Percentiles rank a stretch among this genome's conserved stretches.
Conservation (phyloP, 2,113 vertebrate genomes). For the Ranitomeya imitator region DNA sequence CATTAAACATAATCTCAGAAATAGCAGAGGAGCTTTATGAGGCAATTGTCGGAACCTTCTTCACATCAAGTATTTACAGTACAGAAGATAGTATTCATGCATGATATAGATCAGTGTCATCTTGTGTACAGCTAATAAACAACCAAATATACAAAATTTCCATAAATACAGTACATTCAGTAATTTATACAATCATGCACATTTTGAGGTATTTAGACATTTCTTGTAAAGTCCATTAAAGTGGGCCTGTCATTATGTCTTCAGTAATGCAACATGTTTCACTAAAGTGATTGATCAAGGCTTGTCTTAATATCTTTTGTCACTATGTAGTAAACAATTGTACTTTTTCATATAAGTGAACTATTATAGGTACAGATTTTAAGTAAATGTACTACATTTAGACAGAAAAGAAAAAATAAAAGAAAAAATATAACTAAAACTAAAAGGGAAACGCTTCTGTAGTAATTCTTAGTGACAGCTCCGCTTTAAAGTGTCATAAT, state of each 20-base stretch:
- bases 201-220: conserved; percentile 28
- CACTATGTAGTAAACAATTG: background rate
- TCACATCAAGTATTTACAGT: background rate
- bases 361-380: background rate
- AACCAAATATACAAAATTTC: background rate
- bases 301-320: background rate
- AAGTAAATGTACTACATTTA: background rate
- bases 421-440: background rate
- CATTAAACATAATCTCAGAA: background rate
- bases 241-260: background rate
- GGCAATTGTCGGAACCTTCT: no score
- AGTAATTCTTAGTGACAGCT: background rate
- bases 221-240: conserved; percentile 23
- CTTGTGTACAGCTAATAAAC: background rate
- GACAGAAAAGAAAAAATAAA: background rate
- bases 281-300: background rate
- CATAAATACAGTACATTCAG: conserved; percentile 19
- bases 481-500: background rate
- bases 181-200: background rate
- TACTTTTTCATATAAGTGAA: background rate
- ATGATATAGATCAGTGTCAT: background rate
- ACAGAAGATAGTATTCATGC: background rate
- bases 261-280: background rate
- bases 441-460: background rate
- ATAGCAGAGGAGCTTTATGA: background rate